phyloP scores from a whole-genome alignment of 2,113 vertebrate species.

The Cariama cristata region DNA sequence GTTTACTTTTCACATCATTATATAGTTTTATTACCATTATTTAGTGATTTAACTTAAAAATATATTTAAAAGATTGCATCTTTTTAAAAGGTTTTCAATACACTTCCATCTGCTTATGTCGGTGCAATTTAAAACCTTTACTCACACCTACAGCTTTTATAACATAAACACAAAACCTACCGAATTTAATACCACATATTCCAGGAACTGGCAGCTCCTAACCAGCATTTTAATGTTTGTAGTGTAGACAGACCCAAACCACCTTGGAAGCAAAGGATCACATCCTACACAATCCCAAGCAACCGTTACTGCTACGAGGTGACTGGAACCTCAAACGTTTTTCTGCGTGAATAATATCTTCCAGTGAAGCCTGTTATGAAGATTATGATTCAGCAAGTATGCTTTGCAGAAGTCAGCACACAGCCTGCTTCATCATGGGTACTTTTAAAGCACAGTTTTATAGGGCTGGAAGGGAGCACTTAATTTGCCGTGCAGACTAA shows the following conservation, averaged over 20 bases:
- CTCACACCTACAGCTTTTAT: not conserved
- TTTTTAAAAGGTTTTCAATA: not conserved
- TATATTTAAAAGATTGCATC: not conserved
- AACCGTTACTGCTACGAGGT: rapidly evolving
- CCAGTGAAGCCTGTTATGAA: not conserved
- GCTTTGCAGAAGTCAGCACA: not conserved
- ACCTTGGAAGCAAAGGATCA: not conserved
- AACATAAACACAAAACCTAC: not conserved
- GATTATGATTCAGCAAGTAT: not conserved
- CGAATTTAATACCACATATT: not conserved
- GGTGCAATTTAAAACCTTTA: not conserved
- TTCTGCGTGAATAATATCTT: not conserved
- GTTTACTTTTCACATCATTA: not conserved
- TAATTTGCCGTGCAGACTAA: slow-evolving; percentile 53
- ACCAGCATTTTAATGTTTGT: not conserved
- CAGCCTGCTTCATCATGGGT: not conserved
- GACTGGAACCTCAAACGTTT: not conserved
- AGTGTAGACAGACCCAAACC: not conserved
- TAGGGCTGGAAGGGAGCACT: slow-evolving; percentile 31
- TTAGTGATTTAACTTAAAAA: not conserved
- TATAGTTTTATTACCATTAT: not conserved
- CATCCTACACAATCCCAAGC: not conserved
- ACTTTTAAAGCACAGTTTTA: slow-evolving; percentile 8
- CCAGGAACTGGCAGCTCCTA: not conserved
- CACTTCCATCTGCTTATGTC: not conserved